A percentile compares a stretch with the other conserved stretches of the same genome.
Evolutionary conservation across 2,888 invertebrate species (phyloP).

Genomic region (Melieria omissa): DNA sequence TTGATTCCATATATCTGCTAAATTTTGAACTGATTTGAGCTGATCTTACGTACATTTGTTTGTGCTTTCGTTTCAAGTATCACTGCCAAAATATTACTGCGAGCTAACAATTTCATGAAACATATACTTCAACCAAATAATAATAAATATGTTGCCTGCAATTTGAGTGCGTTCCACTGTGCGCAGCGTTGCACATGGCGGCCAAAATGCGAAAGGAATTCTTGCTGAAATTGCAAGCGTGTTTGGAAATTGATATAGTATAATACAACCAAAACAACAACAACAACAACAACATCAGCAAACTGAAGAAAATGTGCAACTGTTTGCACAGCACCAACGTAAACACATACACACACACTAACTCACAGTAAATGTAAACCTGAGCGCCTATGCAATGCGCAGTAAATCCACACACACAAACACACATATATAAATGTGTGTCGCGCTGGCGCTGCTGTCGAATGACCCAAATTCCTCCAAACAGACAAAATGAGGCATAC

Average conservation of each 20-base stretch:
- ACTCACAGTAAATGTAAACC: neutral
- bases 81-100: too few species aligned
- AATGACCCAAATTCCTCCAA: constrained; percentile 37
- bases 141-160: too few species aligned
- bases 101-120: too few species aligned
- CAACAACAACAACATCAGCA: too few species aligned
- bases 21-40: too few species aligned
- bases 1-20: too few species aligned
- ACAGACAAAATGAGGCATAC: constrained; percentile 36
- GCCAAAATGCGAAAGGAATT: constrained; percentile 17
- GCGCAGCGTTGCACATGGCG: neutral
- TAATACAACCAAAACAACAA: constrained; percentile 3
- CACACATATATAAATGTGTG: constrained; percentile 4
- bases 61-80: too few species aligned
- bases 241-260: constrained; percentile 23
- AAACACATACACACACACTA: neutral
- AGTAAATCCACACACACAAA: neutral
- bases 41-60: too few species aligned
- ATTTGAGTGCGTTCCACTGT: constrained; percentile 26
- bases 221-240: constrained; percentile 13
- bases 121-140: too few species aligned
- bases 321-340: constrained; percentile 13
- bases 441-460: constrained; percentile 29
- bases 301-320: constrained; percentile 11
- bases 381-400: too few species aligned